Conservation (phyloP, 2,113 vertebrate genomes). For the Sterna hirundo region DNA sequence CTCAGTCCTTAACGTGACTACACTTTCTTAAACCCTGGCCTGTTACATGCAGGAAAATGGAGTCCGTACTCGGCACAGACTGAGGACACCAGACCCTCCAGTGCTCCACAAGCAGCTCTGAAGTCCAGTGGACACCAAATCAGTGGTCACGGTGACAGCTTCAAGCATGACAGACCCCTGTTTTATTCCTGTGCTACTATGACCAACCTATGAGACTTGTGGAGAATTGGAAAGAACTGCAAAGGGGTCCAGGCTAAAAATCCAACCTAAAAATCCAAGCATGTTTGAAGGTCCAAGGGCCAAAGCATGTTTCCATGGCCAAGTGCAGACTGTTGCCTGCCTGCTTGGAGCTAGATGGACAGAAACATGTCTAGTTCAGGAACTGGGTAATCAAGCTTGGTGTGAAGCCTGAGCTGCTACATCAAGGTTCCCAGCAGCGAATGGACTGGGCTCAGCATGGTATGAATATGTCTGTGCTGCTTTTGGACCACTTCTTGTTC, state of each 20-base stretch:
- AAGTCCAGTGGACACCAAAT: not conserved
- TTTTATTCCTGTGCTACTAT: not conserved
- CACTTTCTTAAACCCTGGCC: not conserved
- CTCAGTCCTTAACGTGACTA: not conserved
- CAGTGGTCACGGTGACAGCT: not conserved
- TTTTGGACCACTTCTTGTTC: not conserved
- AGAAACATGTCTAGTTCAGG: not conserved
- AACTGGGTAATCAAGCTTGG: not conserved
- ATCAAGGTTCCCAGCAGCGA: not conserved
- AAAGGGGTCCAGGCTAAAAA: not conserved
- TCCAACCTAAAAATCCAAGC: not conserved
- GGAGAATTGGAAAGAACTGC: not conserved
- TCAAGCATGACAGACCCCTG: not conserved
- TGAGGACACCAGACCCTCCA: not conserved
- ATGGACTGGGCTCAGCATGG: not conserved
- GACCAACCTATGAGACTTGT: not conserved
- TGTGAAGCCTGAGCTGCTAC: not conserved
- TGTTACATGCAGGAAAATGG: not conserved
- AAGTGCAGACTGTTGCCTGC: not conserved
- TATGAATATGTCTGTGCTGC: not conserved
- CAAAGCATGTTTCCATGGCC: not conserved
- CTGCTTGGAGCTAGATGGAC: not conserved
- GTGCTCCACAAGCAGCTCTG: not conserved
- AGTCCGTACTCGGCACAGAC: not conserved
- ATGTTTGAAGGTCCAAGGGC: not conserved